Evolutionary conservation across 2,113 vertebrate genomes (phyloP), one percentile per base, ranked within the genome.

Genomic region (Phaethon lepturus): DNA sequence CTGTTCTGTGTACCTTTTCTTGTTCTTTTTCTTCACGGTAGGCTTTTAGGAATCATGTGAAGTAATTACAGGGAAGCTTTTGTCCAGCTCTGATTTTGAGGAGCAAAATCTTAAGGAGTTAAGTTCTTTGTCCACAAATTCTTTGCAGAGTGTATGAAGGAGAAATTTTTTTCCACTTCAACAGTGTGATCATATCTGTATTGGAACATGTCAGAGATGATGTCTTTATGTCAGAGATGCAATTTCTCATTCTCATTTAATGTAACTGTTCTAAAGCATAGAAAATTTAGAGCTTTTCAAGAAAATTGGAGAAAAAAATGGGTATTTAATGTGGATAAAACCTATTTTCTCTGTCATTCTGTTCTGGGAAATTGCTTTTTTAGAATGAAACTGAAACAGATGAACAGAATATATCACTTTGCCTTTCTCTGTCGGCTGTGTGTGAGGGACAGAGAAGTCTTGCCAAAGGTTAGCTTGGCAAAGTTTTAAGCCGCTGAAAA

Each of bases 401-500:
- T 26, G 12, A 80, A 31, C 33, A 53, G 38, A 87, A 23, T 45
- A 3, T 29, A 14, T 55, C 18, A 3, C 24, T 88, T 87, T 86
- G 17, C 10, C 33, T 86, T 96, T 80, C 50, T 69, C 38, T 92
- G 17, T 74, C 0, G 1, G 13, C 4, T 45, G 44, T 82, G 26
- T 33, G 17, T 11, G n/a, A 86, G 63, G 38, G 60, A 63, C 17
- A 40, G 53, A 62, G 47, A 35, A 75, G 17, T 53, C 79, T 60
- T 91, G 63, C 79, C 62, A 75, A 64, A 88, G 55, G 86, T 93
- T 92, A 78, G 28, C 86, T 93, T 91, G 88, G 79, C 88, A 89
- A 31, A 56, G 64, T 69, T 88, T 86, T 91, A 91, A 64, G 55
- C 31, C 2, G 22, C 73, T 87, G 68, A 91, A 88, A 94, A 60